Conservation (phyloP, 2,888 invertebrate species). For the Calameuta filiformis region DNA sequence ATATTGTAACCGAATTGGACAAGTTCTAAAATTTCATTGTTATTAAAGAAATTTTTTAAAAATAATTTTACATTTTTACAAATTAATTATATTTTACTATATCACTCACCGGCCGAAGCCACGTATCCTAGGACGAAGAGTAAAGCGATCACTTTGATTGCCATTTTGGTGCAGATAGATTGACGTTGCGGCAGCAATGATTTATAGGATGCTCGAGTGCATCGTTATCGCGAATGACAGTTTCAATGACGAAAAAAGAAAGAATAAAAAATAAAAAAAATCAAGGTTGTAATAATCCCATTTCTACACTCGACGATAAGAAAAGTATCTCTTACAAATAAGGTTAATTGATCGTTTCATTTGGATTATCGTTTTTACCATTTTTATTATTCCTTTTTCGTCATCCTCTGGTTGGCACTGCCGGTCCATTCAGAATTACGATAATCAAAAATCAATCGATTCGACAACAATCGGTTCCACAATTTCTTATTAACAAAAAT, state of each 20-base stretch:
- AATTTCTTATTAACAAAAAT: background rate
- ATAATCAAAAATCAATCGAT: background rate
- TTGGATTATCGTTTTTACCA: background rate
- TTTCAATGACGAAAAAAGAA: background rate
- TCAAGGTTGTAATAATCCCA: background rate
- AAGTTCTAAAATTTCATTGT: constrained; percentile 17
- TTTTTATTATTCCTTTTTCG: background rate
- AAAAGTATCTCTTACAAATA: background rate
- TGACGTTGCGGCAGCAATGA: background rate
- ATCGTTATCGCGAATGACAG: background rate
- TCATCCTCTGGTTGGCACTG: too few species aligned
- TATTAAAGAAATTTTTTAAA: background rate
- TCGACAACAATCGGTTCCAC: too few species aligned
- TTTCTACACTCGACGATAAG: background rate
- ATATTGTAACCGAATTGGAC: constrained; percentile 29
- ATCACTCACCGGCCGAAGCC: constrained; percentile 37
- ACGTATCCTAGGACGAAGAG: constrained; percentile 25
- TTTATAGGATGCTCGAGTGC: background rate
- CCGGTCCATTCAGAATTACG: background rate
- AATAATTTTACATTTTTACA: too few species aligned
- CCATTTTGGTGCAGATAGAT: constrained; percentile 26
- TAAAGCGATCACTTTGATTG: constrained; percentile 30
- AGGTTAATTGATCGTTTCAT: background rate
- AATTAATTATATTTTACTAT: background rate
- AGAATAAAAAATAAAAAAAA: background rate